These are phyloP conservation scores for Alca torda DNA, from an alignment of 2,797 vertebrate genomes.

Conservation along the genomic window DNA sequence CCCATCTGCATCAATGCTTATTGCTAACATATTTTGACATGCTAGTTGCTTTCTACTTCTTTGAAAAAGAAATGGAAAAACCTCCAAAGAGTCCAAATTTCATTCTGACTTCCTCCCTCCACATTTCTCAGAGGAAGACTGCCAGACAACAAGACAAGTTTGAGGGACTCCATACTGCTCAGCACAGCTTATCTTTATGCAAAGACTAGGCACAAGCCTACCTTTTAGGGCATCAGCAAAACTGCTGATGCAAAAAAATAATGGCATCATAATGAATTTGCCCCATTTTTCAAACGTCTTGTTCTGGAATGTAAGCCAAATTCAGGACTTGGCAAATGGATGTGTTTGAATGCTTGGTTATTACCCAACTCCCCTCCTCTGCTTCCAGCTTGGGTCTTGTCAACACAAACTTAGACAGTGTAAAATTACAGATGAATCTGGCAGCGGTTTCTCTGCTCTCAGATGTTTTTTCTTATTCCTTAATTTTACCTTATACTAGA, in stretches of 20 bases:
- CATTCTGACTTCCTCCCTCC: background rate
- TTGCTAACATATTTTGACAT: background rate
- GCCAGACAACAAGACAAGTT: background rate
- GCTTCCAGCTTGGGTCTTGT: background rate
- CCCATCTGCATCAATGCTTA: background rate
- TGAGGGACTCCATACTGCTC: background rate
- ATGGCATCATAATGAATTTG: background rate
- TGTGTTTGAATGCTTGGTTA: background rate
- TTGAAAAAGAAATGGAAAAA: background rate
- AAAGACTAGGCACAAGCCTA: background rate
- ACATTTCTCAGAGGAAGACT: background rate
- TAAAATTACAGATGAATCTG: background rate
- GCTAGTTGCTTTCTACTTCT: background rate
- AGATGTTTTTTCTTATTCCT: background rate
- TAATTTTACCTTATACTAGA: background rate
- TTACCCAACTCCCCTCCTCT: background rate
- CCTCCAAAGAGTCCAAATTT: background rate
- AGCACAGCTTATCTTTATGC: background rate
- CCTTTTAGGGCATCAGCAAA: background rate
- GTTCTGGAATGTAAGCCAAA: background rate
- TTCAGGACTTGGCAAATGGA: background rate
- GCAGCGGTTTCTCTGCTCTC: background rate
- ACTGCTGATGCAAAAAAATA: background rate
- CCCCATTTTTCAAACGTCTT: background rate
- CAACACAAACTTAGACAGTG: background rate